Evolutionary conservation across 2,113 vertebrate genomes (phyloP), one percentile per base, ranked within the genome.

Genomic region (Fregata magnificens): DNA sequence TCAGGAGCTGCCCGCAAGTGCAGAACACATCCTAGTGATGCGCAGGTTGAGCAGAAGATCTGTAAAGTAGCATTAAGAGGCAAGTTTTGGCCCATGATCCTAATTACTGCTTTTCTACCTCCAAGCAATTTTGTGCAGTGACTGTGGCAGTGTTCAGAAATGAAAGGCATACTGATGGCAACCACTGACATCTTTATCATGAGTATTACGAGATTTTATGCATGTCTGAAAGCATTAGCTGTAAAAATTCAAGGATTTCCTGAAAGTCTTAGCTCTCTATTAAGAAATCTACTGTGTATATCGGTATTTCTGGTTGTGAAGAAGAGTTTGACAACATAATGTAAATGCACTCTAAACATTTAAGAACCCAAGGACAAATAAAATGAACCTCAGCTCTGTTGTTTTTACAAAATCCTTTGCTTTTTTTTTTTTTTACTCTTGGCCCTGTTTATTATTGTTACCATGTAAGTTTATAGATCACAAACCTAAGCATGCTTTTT

Each of bases 161-260:
- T 4, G 4, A 17, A 24, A 49, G 15, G 24, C n/a, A 2, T 9
- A 4, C 29, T 8, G 13, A 24, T 31, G 83, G 38, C 47, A 66
- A 2, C 19, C 9, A 3, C 50, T 31, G 40, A 15, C 9, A 11
- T 8, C 53, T 16, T 25, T 21, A 28, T 55, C 24, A 3, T 14
- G 18, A 9, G 3, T 9, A 2, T 6, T 0, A 13, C 0, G 31
- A 71, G 50, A 16, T 20, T 73, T 66, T 36, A 7, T 47, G 31
- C 20, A 4, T 32, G 47, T 78, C 56, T 67, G 36, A 52, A 87
- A 90, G 31, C 16, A 20, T 4, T 20, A 74, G 40, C 40, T 82
- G 34, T n/a, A 59, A 47, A 66, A 55, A 50, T 26, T 20, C 36
- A 56, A 85, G 31, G 62, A 9, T 63, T 83, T 32, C 34, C 47